A percentile compares a stretch with the other conserved stretches of the same genome.
Evolutionary conservation across 2,113 vertebrate genomes (phyloP).

Genomic region (Paradisaea rubra): DNA sequence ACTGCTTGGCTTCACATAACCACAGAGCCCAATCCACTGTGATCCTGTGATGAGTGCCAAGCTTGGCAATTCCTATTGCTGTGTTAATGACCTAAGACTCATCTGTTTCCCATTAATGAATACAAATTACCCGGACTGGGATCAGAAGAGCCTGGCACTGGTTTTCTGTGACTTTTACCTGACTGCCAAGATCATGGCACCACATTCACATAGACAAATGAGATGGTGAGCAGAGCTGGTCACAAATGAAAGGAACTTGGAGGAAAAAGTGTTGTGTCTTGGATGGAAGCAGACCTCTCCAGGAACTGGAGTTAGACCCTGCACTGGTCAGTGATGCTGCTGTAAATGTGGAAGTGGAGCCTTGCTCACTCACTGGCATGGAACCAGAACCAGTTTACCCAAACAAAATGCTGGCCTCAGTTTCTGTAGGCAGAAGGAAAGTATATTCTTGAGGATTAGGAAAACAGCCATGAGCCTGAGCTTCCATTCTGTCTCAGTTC

Average conservation of each 20-base stretch:
- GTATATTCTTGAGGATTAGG: not conserved
- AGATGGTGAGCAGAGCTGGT: not conserved
- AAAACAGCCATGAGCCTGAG: not conserved
- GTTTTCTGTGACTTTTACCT: not conserved
- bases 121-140: not conserved
- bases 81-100: not conserved
- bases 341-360: not conserved
- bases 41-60: not conserved
- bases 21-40: not conserved
- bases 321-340: fast-evolving
- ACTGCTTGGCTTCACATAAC: not conserved
- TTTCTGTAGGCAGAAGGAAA: not conserved
- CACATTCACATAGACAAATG: not conserved
- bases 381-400: not conserved
- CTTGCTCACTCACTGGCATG: not conserved
- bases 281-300: not conserved
- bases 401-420: not conserved
- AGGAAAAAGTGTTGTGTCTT: not conserved
- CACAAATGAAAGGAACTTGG: not conserved
- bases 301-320: not conserved
- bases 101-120: not conserved
- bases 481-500: not conserved
- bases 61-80: not conserved
- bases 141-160: not conserved
- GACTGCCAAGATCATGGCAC: not conserved